Evolutionary conservation across 2,888 invertebrate genomes (phyloP), one percentile per base, ranked within the genome.

Genomic region (Polyploca ridens): DNA sequence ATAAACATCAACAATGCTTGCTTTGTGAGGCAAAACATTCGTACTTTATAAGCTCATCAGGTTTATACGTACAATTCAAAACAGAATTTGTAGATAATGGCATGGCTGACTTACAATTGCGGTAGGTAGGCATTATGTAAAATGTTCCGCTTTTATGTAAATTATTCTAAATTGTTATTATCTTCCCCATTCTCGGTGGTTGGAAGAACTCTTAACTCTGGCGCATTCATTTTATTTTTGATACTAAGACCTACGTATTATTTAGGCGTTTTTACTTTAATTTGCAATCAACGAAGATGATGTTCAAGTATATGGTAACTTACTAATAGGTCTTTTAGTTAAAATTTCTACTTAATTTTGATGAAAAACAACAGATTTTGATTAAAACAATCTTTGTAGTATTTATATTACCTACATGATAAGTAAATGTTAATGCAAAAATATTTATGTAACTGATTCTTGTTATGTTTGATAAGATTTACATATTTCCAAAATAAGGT

Each of bases 1-100:
- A n/a, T 63, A 63, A 64, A 64, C 60, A 60, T 54, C 33, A 57
- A 57, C 61, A 64, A 64, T 64, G 64, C 27, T 49, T 60, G 27
- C 60, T 64, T 61, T 38, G 35, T 16, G 19, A 49, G 33, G 38
- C 35, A 46, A 59, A 62, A 61, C 19, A 46, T 10, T 58, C 6
- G 44, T 58, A 44, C 46, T 62, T 62, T 46, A 58, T 62, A 54
- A 64, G 58, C 35, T 59, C 62, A 38, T 59, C 62, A 65, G 49
- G 62, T 59, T 59, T 65, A 59, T 62, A 35, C 14, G 11, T 41
- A 44, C 59, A 62, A 62, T 64, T 54, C 46, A 38, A 38, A 62
- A 62, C 46, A 59, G 35, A 62, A 44, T 64, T 58, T 62, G 64
- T 58, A 58, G 58, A 38, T 54, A 35, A 62, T 59, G 46, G 59